Base-by-base conservation (phyloP, 2,888 invertebrate species). In the Monoplex corrugatus region DNA sequence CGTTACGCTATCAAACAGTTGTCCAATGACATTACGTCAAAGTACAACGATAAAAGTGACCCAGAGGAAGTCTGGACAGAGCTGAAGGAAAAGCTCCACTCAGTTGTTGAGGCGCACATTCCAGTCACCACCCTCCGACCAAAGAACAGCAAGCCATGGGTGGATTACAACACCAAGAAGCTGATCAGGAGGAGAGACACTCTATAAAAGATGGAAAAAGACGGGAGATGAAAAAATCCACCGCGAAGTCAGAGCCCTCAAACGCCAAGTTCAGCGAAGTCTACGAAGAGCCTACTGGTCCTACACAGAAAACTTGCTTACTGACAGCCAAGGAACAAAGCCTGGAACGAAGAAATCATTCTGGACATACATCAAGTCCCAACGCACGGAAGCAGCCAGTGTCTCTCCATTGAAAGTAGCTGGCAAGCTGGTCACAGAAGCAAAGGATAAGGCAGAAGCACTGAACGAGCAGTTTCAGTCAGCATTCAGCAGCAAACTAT, bases 101-200 rank as follows among this genome's bases (percentile, higher is more conserved):
- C 35, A 38, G 13, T 38, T 13, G n/a, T 63, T n/a, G 2, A 16
- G 23, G 63, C 16, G 23, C n/a, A 28, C 6, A n/a, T 63, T 32
- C 57, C 57, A 44, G 16, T 19, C 85, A 38, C 19, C 44, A 40
- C 32, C 5, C 23, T n/a, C 38, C 57, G 44, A 45, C 23, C 57
- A 10, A 57, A 63, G 16, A 28, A 23, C 57, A 85, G 68, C 38
- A 35, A 57, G 28, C 85, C 85, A 23, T 63, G 85, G 85, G 85
- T 85, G 19, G 68, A 85, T n/a, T 57, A 85, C 43, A 32, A 57
- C 8, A 85, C 85, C 23, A 57, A 63, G 40, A 85, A 44, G 16
- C 63, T 85, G 45, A 85, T 85, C 10, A 19, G 43, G 38, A 40
- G 38, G n/a, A 68, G 68, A 63, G 82, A 82, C 32, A n/a, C n/a